Evolutionary conservation across 2,113 vertebrate species (phyloP).

Genomic region (Hassar affinis): DNA sequence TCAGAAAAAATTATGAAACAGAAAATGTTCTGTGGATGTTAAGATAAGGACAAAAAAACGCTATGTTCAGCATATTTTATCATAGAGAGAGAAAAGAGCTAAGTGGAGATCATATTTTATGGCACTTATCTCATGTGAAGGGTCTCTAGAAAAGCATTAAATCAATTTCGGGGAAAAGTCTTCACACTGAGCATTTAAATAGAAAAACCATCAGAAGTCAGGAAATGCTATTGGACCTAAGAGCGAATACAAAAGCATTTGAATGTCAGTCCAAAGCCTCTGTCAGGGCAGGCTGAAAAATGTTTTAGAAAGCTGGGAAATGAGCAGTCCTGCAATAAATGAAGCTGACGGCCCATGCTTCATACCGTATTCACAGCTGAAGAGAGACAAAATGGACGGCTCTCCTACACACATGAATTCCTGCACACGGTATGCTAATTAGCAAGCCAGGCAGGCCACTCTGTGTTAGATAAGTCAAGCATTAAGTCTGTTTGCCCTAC

Average conservation of each 20-base stretch:
- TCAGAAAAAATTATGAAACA: not conserved
- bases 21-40: not conserved
- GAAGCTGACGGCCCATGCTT: constrained; percentile 39
- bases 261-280: constrained; percentile 35
- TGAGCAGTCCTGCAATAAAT: constrained; percentile 4
- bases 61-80: constrained; percentile 24
- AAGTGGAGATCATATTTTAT: constrained; percentile 32
- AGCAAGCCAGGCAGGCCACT: not conserved
- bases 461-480: constrained; percentile 23
- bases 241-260: constrained; percentile 29
- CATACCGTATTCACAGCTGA: constrained; percentile 30
- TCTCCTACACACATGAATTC: constrained; percentile 33
- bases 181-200: constrained; percentile 40
- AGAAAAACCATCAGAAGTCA: constrained; percentile 28
- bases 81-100: constrained; percentile 20
- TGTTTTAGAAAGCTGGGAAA: constrained; percentile 13
- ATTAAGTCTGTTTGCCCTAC: constrained; percentile 37
- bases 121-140: constrained; percentile 32
- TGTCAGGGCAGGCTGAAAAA: constrained; percentile 9
- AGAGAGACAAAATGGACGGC: constrained; percentile 31
- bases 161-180: constrained; percentile 40
- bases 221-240: constrained; percentile 30
- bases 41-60: constrained; percentile 20
- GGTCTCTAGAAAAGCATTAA: constrained; percentile 34
- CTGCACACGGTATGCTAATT: constrained; percentile 38